Evolutionary conservation across 2,113 vertebrate genomes (phyloP).

Genomic region (Lamprologus tigripictilis): DNA sequence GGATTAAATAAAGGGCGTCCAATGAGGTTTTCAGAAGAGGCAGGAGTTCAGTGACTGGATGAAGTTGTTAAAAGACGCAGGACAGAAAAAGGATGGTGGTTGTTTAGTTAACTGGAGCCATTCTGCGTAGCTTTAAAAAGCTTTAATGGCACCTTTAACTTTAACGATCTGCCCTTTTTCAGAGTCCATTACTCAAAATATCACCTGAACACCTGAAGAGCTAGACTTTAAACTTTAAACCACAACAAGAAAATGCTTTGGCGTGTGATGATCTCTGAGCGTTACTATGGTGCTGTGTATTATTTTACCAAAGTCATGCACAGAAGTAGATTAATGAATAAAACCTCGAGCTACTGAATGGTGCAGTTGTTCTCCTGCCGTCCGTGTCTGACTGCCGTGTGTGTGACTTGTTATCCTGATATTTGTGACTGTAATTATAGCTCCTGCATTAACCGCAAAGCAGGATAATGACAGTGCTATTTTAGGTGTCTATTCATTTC

Average conservation of each 20-base stretch:
- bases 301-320: not conserved
- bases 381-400: not conserved
- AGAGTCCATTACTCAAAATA: not conserved
- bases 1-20: not conserved
- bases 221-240: not conserved
- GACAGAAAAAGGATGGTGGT: not conserved
- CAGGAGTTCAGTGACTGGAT: not conserved
- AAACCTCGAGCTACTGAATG: not conserved
- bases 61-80: not conserved
- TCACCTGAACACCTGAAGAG: not conserved
- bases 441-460: not conserved
- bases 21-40: not conserved
- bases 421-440: not conserved
- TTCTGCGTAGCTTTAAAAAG: not conserved
- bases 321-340: not conserved
- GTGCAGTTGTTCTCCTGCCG: not conserved
- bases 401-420: not conserved
- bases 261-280: not conserved
- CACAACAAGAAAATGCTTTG: not conserved
- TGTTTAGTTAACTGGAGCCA: not conserved
- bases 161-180: not conserved
- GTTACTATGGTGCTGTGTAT: not conserved
- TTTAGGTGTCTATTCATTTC: not conserved
- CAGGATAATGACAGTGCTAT: not conserved
- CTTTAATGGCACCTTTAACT: not conserved